Evolutionary conservation across 2,113 vertebrate genomes (phyloP).

Genomic region (Zosterops hypoxanthus): DNA sequence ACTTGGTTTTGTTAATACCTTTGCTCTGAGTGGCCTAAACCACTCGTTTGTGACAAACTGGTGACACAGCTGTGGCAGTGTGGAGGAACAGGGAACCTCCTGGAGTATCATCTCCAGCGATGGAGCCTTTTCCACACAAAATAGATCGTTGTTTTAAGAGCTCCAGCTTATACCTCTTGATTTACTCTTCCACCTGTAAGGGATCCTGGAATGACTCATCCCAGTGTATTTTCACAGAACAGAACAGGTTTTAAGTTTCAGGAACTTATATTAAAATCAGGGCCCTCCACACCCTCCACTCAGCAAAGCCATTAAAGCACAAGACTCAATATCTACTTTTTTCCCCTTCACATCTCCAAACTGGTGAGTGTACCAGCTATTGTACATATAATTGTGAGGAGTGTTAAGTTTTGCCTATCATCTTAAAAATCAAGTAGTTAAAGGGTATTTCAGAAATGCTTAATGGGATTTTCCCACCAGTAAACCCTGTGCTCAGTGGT

Average conservation of each 20-base stretch:
- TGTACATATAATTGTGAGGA: not conserved
- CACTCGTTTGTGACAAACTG: not conserved
- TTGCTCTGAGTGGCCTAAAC: not conserved
- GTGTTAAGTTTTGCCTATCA: constrained; percentile 55
- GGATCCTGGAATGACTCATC: not conserved
- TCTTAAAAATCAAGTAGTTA: constrained; percentile 72
- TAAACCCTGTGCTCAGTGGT: constrained; percentile 65
- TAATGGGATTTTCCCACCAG: constrained; percentile 81
- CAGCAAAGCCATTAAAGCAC: not conserved
- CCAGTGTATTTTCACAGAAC: not conserved
- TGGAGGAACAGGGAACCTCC: not conserved
- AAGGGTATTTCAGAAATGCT: constrained; percentile 74
- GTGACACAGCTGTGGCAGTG: not conserved
- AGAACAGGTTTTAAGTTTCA: not conserved
- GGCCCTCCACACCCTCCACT: not conserved
- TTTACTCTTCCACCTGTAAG: not conserved
- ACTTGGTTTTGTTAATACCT: not conserved
- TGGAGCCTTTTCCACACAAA: not conserved
- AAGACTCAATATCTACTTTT: not conserved
- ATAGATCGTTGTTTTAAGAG: not conserved
- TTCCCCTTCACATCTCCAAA: not conserved
- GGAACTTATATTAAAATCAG: not conserved
- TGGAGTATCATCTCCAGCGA: rapidly evolving
- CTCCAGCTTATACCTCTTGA: not conserved
- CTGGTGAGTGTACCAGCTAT: not conserved